These are phyloP conservation scores for Porites lobata DNA, from an alignment of 92 coral and sea anemone genomes.

Conservation along the genomic window DNA sequence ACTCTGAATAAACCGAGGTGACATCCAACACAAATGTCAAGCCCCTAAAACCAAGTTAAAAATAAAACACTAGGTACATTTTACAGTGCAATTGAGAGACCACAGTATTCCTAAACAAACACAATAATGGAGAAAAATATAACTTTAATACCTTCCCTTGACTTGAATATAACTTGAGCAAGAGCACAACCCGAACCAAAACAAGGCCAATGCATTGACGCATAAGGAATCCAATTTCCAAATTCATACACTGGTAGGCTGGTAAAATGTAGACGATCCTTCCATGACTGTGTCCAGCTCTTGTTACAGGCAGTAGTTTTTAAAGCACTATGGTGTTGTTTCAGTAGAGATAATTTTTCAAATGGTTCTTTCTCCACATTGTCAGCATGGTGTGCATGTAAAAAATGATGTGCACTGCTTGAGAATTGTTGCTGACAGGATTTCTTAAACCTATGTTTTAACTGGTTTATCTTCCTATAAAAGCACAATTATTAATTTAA, in stretches of 20 bases:
- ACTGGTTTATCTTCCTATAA: constrained; percentile 12
- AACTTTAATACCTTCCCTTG: constrained; percentile 69
- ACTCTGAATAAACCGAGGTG: too few relatives aligned
- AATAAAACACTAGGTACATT: too few relatives aligned
- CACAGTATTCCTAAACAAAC: neutral
- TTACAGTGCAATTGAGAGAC: too few relatives aligned
- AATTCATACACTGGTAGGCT: constrained; percentile 81
- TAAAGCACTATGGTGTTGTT: neutral
- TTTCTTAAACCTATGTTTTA: constrained; percentile 11
- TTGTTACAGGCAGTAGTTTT: constrained; percentile 25
- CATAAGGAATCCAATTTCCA: constrained; percentile 98
- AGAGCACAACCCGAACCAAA: constrained; percentile 97
- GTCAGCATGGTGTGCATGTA: neutral
- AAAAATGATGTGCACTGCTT: neutral
- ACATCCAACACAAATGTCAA: too few relatives aligned
- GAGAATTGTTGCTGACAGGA: constrained; percentile 7
- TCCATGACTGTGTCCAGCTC: constrained; percentile 69
- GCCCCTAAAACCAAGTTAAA: too few relatives aligned
- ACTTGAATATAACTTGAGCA: constrained; percentile 90
- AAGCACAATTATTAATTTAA: neutral
- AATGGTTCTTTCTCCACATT: constrained; percentile 64
- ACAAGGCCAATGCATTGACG: constrained; percentile 94
- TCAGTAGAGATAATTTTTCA: constrained; percentile 35
- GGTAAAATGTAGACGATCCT: constrained; percentile 90
- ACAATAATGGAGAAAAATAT: neutral